A percentile compares a stretch with the other conserved stretches of the same genome.
Conservation (phyloP, 2,888 invertebrate genomes). For the Incurvaria masculella region DNA sequence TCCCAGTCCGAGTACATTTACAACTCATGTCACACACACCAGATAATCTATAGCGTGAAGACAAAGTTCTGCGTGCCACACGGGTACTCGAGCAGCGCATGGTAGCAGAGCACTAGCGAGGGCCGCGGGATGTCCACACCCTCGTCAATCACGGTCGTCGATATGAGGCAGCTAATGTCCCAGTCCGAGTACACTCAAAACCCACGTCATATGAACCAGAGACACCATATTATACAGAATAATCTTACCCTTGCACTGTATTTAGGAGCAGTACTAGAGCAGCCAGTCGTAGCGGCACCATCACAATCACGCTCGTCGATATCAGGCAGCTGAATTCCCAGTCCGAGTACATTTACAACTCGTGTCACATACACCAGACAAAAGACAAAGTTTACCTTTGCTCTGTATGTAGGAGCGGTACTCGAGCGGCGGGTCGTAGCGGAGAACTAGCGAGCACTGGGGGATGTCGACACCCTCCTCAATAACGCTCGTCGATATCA, state of each 20-base stretch:
- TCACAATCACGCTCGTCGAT: constrained; percentile 78
- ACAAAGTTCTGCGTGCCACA: too few relatives aligned
- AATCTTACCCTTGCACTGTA: constrained; percentile 91
- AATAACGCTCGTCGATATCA: constrained; percentile 67
- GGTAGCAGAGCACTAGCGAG: too few relatives aligned
- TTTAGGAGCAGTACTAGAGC: constrained; percentile 73
- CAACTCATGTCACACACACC: constrained; percentile 17
- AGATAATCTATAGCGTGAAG: too few relatives aligned
- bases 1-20: too few relatives aligned
- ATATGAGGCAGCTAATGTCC: too few relatives aligned
- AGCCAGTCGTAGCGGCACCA: constrained; percentile 76
- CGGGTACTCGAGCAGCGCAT: too few relatives aligned
- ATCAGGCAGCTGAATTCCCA: constrained; percentile 46
- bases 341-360: too few relatives aligned
- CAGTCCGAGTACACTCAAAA: too few relatives aligned
- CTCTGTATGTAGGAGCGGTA: constrained; percentile 86
- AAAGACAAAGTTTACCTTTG: constrained; percentile 62
- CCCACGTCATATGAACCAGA: too few relatives aligned
- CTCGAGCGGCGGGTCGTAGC: constrained; percentile 67
- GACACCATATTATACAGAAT: too few relatives aligned
- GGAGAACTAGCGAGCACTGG: constrained; percentile 74
- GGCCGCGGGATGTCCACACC: too few relatives aligned
- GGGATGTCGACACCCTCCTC: constrained; percentile 91
- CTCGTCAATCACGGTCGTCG: too few relatives aligned
- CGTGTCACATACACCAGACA: neutral